Base-by-base conservation (phyloP, 2,797 vertebrate genomes). In the Crocidura indochinensis region DNA sequence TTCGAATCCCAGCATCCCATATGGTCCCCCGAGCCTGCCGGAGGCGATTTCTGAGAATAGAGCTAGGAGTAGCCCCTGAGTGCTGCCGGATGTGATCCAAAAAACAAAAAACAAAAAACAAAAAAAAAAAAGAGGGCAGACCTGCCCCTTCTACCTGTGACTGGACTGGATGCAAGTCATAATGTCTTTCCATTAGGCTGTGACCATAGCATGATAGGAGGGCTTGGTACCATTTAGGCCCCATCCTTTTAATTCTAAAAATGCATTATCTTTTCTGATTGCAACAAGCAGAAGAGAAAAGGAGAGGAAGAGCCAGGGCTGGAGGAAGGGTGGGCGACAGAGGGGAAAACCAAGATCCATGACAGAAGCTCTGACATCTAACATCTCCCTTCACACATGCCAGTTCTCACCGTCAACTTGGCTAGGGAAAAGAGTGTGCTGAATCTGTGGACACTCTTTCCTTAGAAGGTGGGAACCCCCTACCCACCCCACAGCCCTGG, bases 321-420 rank as follows among this genome's bases (percentile, higher is more conserved):
- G 51, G 15, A 10, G 5, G 51, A n/a, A 29, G 74, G 22, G 14
- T 15, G 29, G 7, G 27, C 1, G 11, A 67, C 26, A 0, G 10
- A 29, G 67, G 44, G 38, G 38, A 49, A 24, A 2, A 3, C 24
- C 29, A 64, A 19, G 71, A 38, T 9, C 56, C 56, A 20, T 60
- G 19, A 19, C 56, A 60, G 56, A 29, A 62, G 6, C 46, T 31
- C 27, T 81, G 2, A 26, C 19, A 53, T 14, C 67, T 7, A 38
- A 53, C 26, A 6, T 24, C 46, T 5, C 65, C 78, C 69, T 71
- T 26, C 24, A 46, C 47, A 62, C 44, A 24, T 19, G 56, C 75
- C 53, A 64, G 38, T 5, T 38, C 38, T 38, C 38, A 10, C 31
- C 29, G 19, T 72, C 46, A 8, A 17, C 53, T 77, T 69, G 29